Evolutionary conservation across 2,888 invertebrate species (phyloP), one percentile per base, ranked within the genome.

Genomic region (Subacronicta megacephala): DNA sequence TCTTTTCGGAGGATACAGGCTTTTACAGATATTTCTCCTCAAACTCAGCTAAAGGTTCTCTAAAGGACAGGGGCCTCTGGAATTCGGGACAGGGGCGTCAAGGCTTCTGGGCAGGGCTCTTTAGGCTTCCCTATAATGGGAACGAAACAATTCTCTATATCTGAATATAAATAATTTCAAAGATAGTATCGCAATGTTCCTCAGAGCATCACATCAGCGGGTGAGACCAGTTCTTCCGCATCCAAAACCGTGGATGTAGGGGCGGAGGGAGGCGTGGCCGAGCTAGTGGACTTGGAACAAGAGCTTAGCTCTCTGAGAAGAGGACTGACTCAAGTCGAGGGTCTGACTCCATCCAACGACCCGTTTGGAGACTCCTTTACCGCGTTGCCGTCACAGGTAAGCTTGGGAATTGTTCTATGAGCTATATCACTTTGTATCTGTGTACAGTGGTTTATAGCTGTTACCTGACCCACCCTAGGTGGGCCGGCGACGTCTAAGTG

Each of bases 311-410:
- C 97, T 56, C 91, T 98, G 77, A 96, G 98, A 83, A 96, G 98
- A 72, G 98, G 98, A 1, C 96, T 98, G 63, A 97, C 97, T 71
- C 98, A 98, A 90, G 97, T 98, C 95, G 98, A 98, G 86, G 96
- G 97, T 56, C 96, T 98, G 31, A 98, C 98, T 3, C 95, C 96
- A 2, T 93, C 95, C n/a, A 92, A 95, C 3, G 93, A 93, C 62
- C 93, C 93, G 3, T 94, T 94, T 54, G 93, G 93, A 29, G 93
- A 94, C 76, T 93, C 93, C 23, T 94, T 94, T 64, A 92, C 88
- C n/a, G 62, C 80, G 2, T 56, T 80, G 15, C 85, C 90, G 12
- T 78, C 90, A 26, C 89, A 90, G 84, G 92, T 92, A 62, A 72
- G 44, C 20, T 55, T 43, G 44, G 41, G 18, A 20, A 49, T 18